Evolutionary conservation across 23 tunicate genomes (phyloP).

Genomic region (Phallusia fumigata): DNA sequence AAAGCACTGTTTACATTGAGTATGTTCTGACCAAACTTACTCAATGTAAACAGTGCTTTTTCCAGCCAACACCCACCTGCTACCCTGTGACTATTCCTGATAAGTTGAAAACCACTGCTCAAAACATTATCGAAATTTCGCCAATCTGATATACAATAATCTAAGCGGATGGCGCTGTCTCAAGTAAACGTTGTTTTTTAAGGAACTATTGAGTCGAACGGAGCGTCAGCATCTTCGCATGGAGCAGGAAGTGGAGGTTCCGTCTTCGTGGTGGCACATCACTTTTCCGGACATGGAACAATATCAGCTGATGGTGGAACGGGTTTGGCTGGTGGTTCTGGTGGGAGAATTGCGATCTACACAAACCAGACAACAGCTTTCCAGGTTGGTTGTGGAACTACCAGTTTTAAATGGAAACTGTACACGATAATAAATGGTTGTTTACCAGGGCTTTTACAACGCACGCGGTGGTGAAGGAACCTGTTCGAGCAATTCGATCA

Average conservation of each 20-base stretch:
- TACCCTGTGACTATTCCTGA: too few species aligned
- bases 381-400: slow-evolving; percentile 40
- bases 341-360: slow-evolving; percentile 31
- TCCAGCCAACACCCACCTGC: too few species aligned
- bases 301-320: slow-evolving; percentile 16
- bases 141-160: not conserved
- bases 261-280: slow-evolving; percentile 11
- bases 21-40: too few species aligned
- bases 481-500: not conserved
- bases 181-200: not conserved
- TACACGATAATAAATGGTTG: too few species aligned
- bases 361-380: slow-evolving; percentile 12
- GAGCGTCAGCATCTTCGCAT: not conserved
- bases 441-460: slow-evolving; percentile 18
- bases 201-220: not conserved
- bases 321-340: slow-evolving; percentile 26
- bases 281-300: slow-evolving; percentile 22
- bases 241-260: slow-evolving; percentile 32
- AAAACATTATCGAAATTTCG: too few species aligned
- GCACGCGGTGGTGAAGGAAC: slow-evolving; percentile 26
- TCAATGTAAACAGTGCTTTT: too few species aligned
- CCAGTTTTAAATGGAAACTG: too few species aligned
- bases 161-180: not conserved
- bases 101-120: too few species aligned
- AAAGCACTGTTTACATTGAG: too few species aligned